Evolutionary conservation across 2,888 invertebrate genomes (phyloP), one percentile per base, ranked within the genome.

Genomic region (Chromoteleia sp.): DNA sequence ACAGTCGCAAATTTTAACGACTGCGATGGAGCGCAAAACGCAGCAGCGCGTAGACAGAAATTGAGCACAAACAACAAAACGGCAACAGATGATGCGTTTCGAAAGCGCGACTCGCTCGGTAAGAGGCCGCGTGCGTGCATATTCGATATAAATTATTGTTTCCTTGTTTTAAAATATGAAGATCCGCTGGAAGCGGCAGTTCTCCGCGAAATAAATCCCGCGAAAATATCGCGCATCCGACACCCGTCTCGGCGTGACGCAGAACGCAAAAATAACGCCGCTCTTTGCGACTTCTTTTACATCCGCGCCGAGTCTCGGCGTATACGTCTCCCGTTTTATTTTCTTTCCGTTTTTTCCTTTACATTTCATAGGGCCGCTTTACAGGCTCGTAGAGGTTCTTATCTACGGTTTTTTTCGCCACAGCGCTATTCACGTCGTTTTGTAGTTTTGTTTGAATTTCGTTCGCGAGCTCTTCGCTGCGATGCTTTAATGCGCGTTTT

Each of bases 191-290:
- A 71, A 71, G 61, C 45, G 54, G 43, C 73, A 54, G 61, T 52
- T 52, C 43, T 52, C 73, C 25, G 43, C 15, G 14, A 75, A 58
- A 75, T 75, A 75, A 75, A 75, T 75, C 67, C 56, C 50, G 48
- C 17, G 12, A 50, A 56, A 39, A 25, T 45, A 74, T 63, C 70
- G 54, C 8, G 63, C 56, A 56, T 43, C 48, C 56, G 65, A 56
- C 39, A 29, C 43, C 33, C 36, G 48, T 25, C 36, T 39, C 61
- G 14, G 17, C 12, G 19, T 52, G 30, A 71, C 59, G 39, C 39
- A 15, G 29, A 54, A 56, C 56, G 56, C 58, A 56, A 74, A 74
- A 74, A 65, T 74, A 74, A 65, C 63, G 65, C 25, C 25, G 56
- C 33, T 58, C 10, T 65, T 65, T 65, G 50, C 59, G 41, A 59